phyloP scores from a whole-genome alignment of 2,113 vertebrate genomes.

The Microtus oregoni region DNA sequence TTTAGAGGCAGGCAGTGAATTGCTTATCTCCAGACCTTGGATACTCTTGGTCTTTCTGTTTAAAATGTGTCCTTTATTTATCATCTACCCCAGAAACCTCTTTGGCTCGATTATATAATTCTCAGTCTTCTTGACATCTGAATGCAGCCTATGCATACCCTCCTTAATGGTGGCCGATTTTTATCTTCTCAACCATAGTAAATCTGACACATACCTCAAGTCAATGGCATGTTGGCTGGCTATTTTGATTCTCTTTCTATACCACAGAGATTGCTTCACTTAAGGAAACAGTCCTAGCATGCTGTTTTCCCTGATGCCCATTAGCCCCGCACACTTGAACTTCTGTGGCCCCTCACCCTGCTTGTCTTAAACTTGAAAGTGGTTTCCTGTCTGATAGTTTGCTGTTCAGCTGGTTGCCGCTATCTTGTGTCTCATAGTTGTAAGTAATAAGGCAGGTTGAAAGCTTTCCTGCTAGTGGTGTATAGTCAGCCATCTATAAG shows the following conservation, averaged over 20 bases:
- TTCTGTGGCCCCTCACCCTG: constrained; percentile 28
- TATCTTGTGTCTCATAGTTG: background rate
- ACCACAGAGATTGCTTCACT: constrained; percentile 68
- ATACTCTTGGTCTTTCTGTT: constrained; percentile 65
- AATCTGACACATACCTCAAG: constrained; percentile 77
- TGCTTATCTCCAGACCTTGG: constrained; percentile 25
- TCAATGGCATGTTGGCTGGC: constrained; percentile 65
- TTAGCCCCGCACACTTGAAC: constrained; percentile 45
- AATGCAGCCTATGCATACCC: constrained; percentile 48
- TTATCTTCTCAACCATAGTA: constrained; percentile 77
- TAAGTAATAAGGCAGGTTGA: constrained; percentile 38
- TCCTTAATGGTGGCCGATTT: constrained; percentile 76
- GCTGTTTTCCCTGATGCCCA: constrained; percentile 59
- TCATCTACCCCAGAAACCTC: constrained; percentile 61
- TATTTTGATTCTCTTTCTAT: constrained; percentile 78
- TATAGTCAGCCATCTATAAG: background rate
- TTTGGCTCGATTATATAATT: constrained; percentile 72
- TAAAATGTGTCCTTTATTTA: constrained; percentile 77
- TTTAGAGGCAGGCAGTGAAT: constrained; percentile 62
- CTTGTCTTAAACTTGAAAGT: constrained; percentile 37
- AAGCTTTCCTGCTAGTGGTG: constrained; percentile 38
- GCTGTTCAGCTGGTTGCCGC: background rate
- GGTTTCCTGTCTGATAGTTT: constrained; percentile 58
- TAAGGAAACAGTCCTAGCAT: constrained; percentile 57
- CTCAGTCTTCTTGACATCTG: constrained; percentile 76